phyloP scores from a whole-genome alignment of 2,888 invertebrate genomes.

The Acleris laterana region DNA sequence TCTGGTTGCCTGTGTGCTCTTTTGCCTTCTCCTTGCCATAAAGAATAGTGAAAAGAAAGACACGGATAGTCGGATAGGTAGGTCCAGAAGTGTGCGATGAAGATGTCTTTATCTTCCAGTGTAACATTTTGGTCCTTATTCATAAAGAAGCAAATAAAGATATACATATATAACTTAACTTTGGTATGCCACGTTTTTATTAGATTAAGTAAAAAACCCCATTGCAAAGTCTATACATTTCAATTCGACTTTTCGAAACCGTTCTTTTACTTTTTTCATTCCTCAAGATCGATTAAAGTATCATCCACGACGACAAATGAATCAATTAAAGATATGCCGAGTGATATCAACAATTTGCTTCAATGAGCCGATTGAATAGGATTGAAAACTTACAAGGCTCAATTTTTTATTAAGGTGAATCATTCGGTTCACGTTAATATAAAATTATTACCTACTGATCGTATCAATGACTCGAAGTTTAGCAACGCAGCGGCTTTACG shows the following conservation, averaged over 20 bases:
- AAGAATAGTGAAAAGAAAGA: too few relatives aligned
- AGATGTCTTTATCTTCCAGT: too few relatives aligned
- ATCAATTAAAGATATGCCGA: conserved; percentile 16
- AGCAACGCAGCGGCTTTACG: too few relatives aligned
- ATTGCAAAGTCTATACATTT: background rate
- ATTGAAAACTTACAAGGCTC: conserved; percentile 3
- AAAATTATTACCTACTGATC: conserved; percentile 8
- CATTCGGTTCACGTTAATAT: conserved; percentile 1
- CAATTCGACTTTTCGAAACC: background rate
- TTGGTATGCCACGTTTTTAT: too few relatives aligned
- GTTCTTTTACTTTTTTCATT: background rate
- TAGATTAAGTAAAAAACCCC: background rate
- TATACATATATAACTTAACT: too few relatives aligned
- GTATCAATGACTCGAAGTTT: background rate
- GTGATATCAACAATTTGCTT: conserved; percentile 17
- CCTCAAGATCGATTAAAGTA: conserved; percentile 3
- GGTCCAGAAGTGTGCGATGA: too few relatives aligned
- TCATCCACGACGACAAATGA: background rate
- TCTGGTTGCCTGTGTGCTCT: too few relatives aligned
- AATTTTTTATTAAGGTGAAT: conserved; percentile 17
- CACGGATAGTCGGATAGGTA: too few relatives aligned
- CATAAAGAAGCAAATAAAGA: too few relatives aligned
- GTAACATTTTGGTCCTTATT: too few relatives aligned
- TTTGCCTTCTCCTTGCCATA: too few relatives aligned
- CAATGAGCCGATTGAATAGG: conserved; percentile 18